Percentiles rank a stretch among this genome's conserved stretches.
These are phyloP conservation scores for Ormia ochracea DNA, from an alignment of 2,888 invertebrate genomes.

Conservation along the genomic window DNA sequence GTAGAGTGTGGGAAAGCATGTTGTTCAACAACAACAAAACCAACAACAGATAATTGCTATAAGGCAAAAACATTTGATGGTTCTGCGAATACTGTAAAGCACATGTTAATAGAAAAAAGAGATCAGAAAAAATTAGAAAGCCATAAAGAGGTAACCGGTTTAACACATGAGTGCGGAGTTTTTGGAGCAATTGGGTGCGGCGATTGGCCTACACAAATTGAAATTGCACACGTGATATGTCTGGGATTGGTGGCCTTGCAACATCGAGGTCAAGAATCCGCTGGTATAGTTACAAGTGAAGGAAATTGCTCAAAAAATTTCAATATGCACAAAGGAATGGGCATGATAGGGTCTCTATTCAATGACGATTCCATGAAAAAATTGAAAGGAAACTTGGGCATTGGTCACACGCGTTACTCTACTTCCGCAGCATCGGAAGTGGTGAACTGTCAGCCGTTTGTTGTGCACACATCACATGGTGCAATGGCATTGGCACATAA, in stretches of 20 bases:
- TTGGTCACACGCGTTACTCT: conserved; percentile 98
- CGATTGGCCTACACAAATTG: conserved; percentile 93
- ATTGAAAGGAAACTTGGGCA: conserved; percentile 92
- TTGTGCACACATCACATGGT: conserved; percentile 98
- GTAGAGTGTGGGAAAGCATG: conserved; percentile 38
- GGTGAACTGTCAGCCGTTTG: conserved; percentile 98
- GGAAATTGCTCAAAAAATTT: conserved; percentile 88
- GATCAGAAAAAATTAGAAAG: conserved; percentile 10
- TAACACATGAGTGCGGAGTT: conserved; percentile 95
- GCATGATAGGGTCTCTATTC: conserved; percentile 95
- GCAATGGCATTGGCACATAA: conserved; percentile 97
- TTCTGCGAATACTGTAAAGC: conserved; percentile 62
- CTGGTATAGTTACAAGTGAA: conserved; percentile 96
- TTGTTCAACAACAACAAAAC: conserved; percentile 50
- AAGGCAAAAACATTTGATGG: conserved; percentile 20
- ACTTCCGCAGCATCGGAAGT: conserved; percentile 96
- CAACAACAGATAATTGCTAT: conserved; percentile 59
- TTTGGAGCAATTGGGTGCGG: conserved; percentile 95
- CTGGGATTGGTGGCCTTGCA: conserved; percentile 94
- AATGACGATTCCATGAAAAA: conserved; percentile 92
- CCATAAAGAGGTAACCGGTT: conserved; percentile 77
- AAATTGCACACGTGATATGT: conserved; percentile 93
- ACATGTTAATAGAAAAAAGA: conserved; percentile 53
- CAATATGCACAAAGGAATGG: conserved; percentile 94
- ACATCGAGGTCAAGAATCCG: conserved; percentile 99